phyloP scores from a whole-genome alignment of 2,113 vertebrate species.

The Merops nubicus region DNA sequence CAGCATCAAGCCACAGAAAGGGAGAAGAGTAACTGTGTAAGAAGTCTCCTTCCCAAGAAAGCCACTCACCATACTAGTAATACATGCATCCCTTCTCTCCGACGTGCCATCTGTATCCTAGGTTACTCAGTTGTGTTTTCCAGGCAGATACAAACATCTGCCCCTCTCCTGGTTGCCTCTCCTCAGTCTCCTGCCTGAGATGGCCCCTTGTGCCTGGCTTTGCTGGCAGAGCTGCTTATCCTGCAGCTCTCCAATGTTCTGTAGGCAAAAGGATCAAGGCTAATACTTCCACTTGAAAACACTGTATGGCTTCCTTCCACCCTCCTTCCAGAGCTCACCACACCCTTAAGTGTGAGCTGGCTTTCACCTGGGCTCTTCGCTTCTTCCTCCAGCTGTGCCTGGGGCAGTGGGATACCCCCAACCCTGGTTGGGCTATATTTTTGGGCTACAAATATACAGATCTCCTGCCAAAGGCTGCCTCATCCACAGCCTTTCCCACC shows the following conservation, averaged over 20 bases:
- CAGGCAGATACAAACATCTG: not conserved
- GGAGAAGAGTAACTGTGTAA: not conserved
- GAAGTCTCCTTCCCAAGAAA: not conserved
- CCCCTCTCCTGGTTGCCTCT: not conserved
- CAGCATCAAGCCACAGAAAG: not conserved
- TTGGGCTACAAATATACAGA: not conserved
- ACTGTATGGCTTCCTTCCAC: not conserved
- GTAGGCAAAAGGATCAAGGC: not conserved
- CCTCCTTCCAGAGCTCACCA: not conserved
- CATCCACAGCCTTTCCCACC: not conserved
- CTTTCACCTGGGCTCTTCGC: not conserved
- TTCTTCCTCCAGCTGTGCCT: not conserved
- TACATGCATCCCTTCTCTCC: not conserved
- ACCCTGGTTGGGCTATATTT: no score
- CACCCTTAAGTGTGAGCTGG: fast-evolving
- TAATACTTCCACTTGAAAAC: not conserved
- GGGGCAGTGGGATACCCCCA: not conserved
- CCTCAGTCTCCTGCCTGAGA: not conserved
- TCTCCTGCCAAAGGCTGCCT: not conserved
- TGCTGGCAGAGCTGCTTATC: not conserved
- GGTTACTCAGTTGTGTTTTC: not conserved
- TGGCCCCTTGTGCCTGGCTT: fast-evolving
- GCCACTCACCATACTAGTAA: not conserved
- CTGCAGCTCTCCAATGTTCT: not conserved
- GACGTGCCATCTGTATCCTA: not conserved